Base-by-base conservation (phyloP, 1,140 invertebrate genomes). In the Drosophila teissieri region DNA sequence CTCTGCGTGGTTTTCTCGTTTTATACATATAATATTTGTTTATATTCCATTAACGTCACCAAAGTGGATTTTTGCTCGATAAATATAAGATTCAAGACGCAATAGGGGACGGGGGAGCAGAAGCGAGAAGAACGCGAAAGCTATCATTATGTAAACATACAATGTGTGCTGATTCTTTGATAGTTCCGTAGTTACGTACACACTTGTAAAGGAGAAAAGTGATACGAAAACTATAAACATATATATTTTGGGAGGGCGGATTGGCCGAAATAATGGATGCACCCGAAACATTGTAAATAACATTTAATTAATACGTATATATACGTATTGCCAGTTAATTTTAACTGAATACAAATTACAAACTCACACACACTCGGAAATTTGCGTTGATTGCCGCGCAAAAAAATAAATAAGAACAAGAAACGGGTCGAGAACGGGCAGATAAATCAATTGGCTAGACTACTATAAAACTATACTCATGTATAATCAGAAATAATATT, bases 321-420 rank as follows among this genome's bases (percentile, higher is more conserved):
- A 15, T 58, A 57, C 15, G n/a, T 75, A 67, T 76, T 60, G 68
- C 49, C 48, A 58, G 55, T 70, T 69, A 8, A 37, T 56, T 53
- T 63, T 52, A 78, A 61, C 63, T 57, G 55, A 78, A 81, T 80
- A 72, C 51, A 51, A 85, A 73, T 68, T 77, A 61, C 57, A 80
- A 70, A 51, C 48, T 34, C 36, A 48, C 24, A 46, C 14, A 52
- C 37, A 68, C 19, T 49, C 24, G 49, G 31, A 61, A 34, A 60
- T 22, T 19, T 42, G 48, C 46, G 64, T 68, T 70, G 61, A 65
- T 63, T 88, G 64, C 24, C 49, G 53, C 52, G 51, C 64, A 57
- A 85, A 78, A 64, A 42, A 44, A 57, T 34, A 6, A 37, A 64
- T 52, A 34, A 57, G 17, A 72, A 58, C 42, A 24, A 40, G 44